Evolutionary conservation across 2,797 vertebrate genomes (phyloP).

Genomic region (Clarias fuscus): DNA sequence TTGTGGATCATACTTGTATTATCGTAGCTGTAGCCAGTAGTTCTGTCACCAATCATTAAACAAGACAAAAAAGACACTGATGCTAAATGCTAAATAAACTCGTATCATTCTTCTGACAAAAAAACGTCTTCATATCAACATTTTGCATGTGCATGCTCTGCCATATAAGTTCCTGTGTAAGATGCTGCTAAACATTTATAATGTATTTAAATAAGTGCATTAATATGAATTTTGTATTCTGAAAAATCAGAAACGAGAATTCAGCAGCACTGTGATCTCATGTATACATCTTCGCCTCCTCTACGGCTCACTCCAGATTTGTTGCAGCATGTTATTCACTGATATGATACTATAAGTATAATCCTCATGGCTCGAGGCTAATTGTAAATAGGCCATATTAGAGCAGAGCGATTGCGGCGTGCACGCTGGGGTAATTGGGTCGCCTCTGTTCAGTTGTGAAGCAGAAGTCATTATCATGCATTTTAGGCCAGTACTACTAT

Average conservation of each 20-base stretch:
- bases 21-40: background rate
- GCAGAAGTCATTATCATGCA: constrained; percentile 48
- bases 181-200: background rate
- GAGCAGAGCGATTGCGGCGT: constrained; percentile 12
- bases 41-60: background rate
- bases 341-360: constrained; percentile 27
- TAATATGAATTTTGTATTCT: background rate
- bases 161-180: background rate
- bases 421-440: constrained; percentile 43
- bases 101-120: background rate
- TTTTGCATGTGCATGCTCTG: background rate
- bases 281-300: background rate
- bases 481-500: constrained; percentile 39
- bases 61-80: background rate
- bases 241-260: background rate
- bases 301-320: background rate
- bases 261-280: background rate
- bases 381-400: constrained; percentile 45
- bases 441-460: constrained; percentile 42
- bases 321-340: constrained; percentile 36
- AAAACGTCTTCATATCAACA: background rate
- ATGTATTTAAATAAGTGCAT: background rate
- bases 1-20: background rate
- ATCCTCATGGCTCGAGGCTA: constrained; percentile 37
- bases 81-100: background rate